phyloP scores from a whole-genome alignment of 2,797 vertebrate species.

The Crocidura indochinensis region DNA sequence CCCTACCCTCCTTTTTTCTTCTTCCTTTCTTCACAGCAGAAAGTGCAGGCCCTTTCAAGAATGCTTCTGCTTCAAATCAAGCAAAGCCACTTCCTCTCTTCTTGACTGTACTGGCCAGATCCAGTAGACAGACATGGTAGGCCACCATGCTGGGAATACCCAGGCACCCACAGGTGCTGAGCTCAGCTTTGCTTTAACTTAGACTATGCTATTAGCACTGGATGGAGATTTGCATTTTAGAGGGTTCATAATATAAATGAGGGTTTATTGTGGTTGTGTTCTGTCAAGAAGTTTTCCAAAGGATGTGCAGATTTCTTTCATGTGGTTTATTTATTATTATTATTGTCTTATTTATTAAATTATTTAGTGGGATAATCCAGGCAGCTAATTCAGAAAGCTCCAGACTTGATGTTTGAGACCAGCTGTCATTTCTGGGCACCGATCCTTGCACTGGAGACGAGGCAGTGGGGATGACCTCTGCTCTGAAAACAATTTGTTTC shows the following conservation, averaged over 20 bases:
- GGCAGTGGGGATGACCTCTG: too few relatives aligned
- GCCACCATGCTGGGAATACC: too few relatives aligned
- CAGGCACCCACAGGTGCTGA: too few relatives aligned
- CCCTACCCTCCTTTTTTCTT: too few relatives aligned
- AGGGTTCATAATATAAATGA: neutral
- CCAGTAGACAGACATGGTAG: too few relatives aligned
- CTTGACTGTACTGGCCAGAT: neutral
- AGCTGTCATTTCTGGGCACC: neutral
- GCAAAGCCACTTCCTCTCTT: neutral
- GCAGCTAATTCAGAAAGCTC: neutral
- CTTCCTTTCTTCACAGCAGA: neutral
- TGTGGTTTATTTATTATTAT: neutral
- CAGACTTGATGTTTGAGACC: neutral
- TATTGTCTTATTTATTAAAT: neutral
- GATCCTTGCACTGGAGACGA: neutral
- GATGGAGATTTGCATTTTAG: neutral
- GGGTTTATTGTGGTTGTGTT: neutral
- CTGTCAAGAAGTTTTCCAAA: neutral
- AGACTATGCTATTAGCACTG: neutral
- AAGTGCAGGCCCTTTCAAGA: neutral
- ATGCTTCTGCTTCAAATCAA: rapidly evolving
- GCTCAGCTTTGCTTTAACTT: neutral
- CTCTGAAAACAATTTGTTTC: neutral
- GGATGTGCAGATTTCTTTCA: neutral
- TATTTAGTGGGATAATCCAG: neutral